Evolutionary conservation across 2,113 vertebrate genomes (phyloP).

Genomic region (Symphodus melops): DNA sequence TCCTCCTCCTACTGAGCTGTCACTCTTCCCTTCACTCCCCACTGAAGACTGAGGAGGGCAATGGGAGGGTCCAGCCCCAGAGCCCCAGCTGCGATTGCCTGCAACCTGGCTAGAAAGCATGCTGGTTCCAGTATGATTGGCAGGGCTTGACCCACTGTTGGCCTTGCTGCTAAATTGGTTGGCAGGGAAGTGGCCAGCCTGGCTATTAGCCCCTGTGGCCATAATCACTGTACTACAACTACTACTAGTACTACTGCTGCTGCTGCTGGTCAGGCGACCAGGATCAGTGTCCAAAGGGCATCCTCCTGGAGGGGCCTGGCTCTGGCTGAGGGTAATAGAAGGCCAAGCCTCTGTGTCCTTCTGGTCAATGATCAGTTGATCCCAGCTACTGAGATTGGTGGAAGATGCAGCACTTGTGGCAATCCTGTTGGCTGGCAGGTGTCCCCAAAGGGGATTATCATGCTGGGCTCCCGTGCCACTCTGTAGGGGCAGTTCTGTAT

Average conservation of each 20-base stretch:
- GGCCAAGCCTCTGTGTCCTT: constrained; percentile 95
- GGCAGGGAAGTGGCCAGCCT: constrained; percentile 91
- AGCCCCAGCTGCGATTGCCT: constrained; percentile 87
- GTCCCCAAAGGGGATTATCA: constrained; percentile 96
- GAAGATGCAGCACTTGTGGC: constrained; percentile 83
- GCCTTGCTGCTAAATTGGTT: constrained; percentile 89
- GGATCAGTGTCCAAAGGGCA: constrained; percentile 91
- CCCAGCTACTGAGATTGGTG: constrained; percentile 88
- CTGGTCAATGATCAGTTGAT: constrained; percentile 93
- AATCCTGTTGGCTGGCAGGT: constrained; percentile 88
- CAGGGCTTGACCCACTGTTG: constrained; percentile 84
- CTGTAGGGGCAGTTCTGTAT: constrained; percentile 87
- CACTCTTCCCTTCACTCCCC: constrained; percentile 90
- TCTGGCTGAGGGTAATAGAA: constrained; percentile 87
- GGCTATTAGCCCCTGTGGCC: constrained; percentile 93
- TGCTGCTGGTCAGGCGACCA: constrained; percentile 90
- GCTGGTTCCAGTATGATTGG: constrained; percentile 82
- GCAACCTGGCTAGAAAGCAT: constrained; percentile 82
- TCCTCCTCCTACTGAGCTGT: constrained; percentile 89
- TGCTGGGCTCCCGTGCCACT: constrained; percentile 93
- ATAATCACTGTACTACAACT: constrained; percentile 86
- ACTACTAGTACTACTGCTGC: constrained; percentile 83
- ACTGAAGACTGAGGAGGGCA: constrained; percentile 84
- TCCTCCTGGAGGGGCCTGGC: constrained; percentile 91
- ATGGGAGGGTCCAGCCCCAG: constrained; percentile 88